Conservation (phyloP, 2,888 invertebrate genomes). For the Amitus sp. region DNA sequence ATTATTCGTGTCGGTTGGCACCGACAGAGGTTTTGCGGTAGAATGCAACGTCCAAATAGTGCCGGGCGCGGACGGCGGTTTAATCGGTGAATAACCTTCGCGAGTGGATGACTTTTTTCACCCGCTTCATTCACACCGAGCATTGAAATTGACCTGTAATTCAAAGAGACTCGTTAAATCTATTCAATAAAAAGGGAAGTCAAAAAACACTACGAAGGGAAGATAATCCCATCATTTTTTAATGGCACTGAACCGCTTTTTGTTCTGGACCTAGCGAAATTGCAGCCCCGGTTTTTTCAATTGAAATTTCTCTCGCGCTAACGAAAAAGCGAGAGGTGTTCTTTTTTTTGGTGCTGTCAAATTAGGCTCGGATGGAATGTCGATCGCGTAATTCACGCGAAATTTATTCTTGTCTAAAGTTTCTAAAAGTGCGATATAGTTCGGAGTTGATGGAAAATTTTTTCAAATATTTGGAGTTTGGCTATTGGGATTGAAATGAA, state of each 20-base stretch:
- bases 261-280: not conserved
- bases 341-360: no score
- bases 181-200: conserved; percentile 5
- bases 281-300: no score
- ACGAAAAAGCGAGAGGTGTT: no score
- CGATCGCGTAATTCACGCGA: no score
- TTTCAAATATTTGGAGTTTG: no score
- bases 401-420: no score
- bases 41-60: conserved; percentile 16
- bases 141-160: conserved; percentile 14
- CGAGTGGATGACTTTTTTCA: conserved; percentile 20
- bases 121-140: conserved; percentile 13
- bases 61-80: conserved; percentile 1
- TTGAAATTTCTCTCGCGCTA: no score
- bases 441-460: no score
- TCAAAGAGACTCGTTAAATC: conserved; percentile 3
- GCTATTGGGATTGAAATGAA: no score
- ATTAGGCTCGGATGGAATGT: no score
- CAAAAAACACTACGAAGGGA: not conserved
- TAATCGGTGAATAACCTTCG: conserved; percentile 24
- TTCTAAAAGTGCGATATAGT: no score
- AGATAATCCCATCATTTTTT: not conserved
- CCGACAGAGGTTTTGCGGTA: conserved; percentile 23
- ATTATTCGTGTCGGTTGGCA: conserved; percentile 21
- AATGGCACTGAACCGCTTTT: not conserved